These are phyloP conservation scores for Sicus ferrugineus DNA, from an alignment of 2,888 invertebrate genomes.

Conservation along the genomic window DNA sequence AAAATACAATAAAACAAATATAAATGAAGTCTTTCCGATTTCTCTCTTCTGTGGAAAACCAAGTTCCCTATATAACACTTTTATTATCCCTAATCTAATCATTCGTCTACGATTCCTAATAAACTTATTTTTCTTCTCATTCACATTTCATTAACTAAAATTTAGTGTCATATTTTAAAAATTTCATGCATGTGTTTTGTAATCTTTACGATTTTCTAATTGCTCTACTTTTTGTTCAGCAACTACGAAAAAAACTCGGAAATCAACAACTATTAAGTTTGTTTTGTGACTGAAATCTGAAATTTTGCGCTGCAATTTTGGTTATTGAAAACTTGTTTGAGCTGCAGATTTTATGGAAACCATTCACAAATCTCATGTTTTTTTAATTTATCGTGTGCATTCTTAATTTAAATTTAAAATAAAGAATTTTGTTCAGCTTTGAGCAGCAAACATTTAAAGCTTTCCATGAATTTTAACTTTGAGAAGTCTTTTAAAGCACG, in stretches of 20 bases:
- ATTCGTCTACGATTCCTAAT: too few relatives aligned
- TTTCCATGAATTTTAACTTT: background rate
- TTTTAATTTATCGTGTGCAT: too few relatives aligned
- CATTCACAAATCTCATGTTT: too few relatives aligned
- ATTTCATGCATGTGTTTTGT: background rate
- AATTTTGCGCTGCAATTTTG: too few relatives aligned
- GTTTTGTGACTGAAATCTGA: too few relatives aligned
- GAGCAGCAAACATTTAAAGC: background rate
- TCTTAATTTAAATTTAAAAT: background rate
- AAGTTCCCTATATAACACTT: conserved; percentile 1
- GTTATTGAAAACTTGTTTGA: too few relatives aligned
- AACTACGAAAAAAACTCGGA: too few relatives aligned
- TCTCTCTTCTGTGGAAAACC: conserved; percentile 27
- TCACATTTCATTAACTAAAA: background rate
- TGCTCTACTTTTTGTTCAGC: too few relatives aligned
- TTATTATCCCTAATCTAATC: too few relatives aligned
- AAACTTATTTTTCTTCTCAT: background rate
- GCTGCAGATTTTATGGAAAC: too few relatives aligned
- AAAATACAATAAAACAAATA: conserved; percentile 21
- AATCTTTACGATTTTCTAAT: background rate
- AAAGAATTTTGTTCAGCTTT: too few relatives aligned
- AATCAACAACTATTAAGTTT: too few relatives aligned
- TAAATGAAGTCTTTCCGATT: conserved; percentile 29
- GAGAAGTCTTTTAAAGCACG: background rate
- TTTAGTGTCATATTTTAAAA: background rate